Conservation (phyloP, 2,888 invertebrate genomes). For the Gastrophysa polygoni region DNA sequence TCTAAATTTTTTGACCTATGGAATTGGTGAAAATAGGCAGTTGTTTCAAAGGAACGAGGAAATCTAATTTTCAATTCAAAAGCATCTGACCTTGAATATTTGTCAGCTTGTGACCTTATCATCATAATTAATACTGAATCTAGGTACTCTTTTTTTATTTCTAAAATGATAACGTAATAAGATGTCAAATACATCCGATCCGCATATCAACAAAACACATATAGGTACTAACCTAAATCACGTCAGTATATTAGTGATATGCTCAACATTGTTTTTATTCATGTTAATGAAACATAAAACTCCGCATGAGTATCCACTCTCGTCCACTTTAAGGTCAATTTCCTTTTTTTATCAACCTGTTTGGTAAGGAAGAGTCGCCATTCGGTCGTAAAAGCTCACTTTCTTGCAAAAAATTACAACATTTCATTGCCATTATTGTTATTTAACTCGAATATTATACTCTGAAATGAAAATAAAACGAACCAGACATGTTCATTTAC, state of each 20-base stretch:
- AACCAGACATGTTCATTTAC: conserved; percentile 21
- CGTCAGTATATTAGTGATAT: background rate
- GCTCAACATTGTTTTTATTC: background rate
- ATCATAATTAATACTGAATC: too few species aligned
- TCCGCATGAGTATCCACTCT: background rate
- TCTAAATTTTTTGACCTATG: too few species aligned
- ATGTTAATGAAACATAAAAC: background rate
- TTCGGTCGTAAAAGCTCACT: conserved; percentile 10
- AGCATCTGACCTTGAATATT: too few species aligned
- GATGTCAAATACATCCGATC: too few species aligned
- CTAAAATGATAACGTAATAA: too few species aligned
- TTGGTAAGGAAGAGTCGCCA: conserved; percentile 5
- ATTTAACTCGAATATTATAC: background rate
- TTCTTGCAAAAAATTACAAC: conserved; percentile 6
- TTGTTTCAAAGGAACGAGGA: too few species aligned
- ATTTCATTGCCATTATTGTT: conserved; percentile 9
- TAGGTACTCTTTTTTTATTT: too few species aligned
- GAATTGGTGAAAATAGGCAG: too few species aligned
- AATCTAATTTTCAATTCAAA: too few species aligned
- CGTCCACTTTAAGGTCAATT: conserved; percentile 6
- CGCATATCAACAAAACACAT: too few species aligned
- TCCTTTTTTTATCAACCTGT: conserved; percentile 13
- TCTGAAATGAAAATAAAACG: conserved; percentile 20
- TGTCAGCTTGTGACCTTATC: too few species aligned
- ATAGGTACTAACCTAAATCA: too few species aligned